phyloP scores from a whole-genome alignment of 2,113 vertebrate species.

The Dipodomys ordii region DNA sequence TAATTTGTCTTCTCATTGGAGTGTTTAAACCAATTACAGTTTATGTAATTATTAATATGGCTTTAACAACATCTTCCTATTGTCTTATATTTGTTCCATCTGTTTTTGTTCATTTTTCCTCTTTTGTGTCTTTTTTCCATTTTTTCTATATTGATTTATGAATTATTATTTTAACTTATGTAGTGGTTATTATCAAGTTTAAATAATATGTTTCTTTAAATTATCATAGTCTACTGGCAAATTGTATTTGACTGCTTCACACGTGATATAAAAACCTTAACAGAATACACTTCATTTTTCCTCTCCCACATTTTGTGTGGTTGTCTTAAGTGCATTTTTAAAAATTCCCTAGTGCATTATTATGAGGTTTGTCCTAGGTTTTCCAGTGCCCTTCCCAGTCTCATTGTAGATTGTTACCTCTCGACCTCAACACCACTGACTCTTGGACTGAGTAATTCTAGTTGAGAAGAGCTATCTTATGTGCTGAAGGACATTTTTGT shows the following conservation, averaged over 20 bases:
- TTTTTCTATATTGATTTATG: background rate
- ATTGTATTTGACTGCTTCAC: background rate
- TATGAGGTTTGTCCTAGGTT: background rate
- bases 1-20: background rate
- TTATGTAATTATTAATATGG: background rate
- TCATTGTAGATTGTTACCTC: background rate
- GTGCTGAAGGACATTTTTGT: too few species aligned
- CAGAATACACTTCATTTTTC: background rate
- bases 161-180: background rate
- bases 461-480: too few species aligned
- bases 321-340: background rate
- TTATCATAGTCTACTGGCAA: background rate
- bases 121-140: background rate
- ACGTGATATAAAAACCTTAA: background rate
- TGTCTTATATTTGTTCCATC: background rate
- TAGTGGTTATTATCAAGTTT: background rate
- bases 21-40: background rate
- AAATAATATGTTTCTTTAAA: background rate
- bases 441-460: background rate
- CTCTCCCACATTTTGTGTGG: background rate
- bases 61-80: background rate
- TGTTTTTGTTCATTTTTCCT: constrained; percentile 17
- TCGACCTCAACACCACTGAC: background rate
- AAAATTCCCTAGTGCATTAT: background rate
- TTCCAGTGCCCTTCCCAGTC: background rate